A percentile compares a stretch with the other conserved stretches of the same genome.
Conservation (phyloP, 30 jellyfish, hydroid and myxozoan genomes). For the Aurelia sp. region DNA sequence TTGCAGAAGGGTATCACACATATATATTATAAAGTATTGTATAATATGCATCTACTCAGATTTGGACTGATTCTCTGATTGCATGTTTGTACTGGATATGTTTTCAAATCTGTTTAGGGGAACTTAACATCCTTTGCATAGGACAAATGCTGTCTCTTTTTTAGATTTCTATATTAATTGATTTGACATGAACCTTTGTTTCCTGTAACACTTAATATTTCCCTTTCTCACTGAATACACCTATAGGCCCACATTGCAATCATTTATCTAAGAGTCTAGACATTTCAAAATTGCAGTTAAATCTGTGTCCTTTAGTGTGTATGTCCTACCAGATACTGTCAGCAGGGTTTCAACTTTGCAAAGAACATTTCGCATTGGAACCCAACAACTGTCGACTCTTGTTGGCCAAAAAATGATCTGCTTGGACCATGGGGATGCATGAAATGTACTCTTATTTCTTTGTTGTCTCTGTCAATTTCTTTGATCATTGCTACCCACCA, state of each 20-base stretch:
- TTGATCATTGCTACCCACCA: slow-evolving; percentile 41
- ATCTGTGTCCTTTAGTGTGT: slow-evolving; percentile 5
- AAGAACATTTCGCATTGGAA: neutral
- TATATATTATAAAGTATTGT: too few species aligned
- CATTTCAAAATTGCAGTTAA: neutral
- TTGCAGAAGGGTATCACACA: too few species aligned
- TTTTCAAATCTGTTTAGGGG: neutral
- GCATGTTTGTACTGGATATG: neutral
- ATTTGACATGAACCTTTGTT: too few species aligned
- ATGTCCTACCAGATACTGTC: slow-evolving; percentile 11
- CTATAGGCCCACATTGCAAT: neutral
- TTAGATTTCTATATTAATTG: too few species aligned
- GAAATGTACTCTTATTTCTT: slow-evolving; percentile 46
- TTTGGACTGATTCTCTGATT: neutral
- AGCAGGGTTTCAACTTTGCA: neutral
- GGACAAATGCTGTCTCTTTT: neutral
- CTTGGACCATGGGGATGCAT: slow-evolving; percentile 67
- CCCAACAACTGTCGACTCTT: slow-evolving; percentile 31
- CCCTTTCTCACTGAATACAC: too few species aligned
- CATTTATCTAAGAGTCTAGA: neutral
- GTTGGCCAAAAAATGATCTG: slow-evolving; percentile 47
- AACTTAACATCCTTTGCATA: neutral
- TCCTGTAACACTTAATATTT: too few species aligned
- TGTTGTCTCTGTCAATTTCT: slow-evolving; percentile 35
- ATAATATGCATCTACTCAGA: neutral